phyloP scores from a whole-genome alignment of 2,888 invertebrate species.

The Plutella xylostella region DNA sequence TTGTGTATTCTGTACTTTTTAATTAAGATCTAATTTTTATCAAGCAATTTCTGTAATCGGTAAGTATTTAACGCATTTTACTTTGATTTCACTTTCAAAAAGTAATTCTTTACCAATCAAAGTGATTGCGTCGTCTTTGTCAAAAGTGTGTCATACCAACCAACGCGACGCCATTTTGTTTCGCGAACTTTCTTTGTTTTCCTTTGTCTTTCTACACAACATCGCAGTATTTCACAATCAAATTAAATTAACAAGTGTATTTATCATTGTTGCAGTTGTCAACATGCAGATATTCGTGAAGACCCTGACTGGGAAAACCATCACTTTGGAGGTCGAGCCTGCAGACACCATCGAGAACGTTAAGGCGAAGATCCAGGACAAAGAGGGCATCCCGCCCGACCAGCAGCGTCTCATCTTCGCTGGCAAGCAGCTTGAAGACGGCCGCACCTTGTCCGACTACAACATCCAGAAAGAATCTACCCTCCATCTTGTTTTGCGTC shows the following conservation, averaged over 20 bases:
- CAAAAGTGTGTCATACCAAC: neutral
- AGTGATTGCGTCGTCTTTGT: neutral
- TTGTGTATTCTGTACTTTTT: neutral
- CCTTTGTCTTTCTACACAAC: constrained; percentile 18
- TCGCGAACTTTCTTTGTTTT: constrained; percentile 50
- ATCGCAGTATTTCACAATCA: too few species aligned
- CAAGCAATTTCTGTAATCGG: neutral
- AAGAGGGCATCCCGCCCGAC: constrained; percentile 48
- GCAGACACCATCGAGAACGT: constrained; percentile 50
- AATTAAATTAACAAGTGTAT: too few species aligned
- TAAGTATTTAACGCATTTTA: neutral
- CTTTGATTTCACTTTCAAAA: neutral
- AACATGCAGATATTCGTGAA: constrained; percentile 47
- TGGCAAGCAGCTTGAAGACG: constrained; percentile 45
- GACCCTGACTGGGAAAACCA: constrained; percentile 37
- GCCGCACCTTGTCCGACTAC: constrained; percentile 44
- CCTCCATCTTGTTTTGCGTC: constrained; percentile 40
- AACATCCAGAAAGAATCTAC: constrained; percentile 51
- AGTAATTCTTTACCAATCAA: neutral
- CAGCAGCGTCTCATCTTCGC: constrained; percentile 48
- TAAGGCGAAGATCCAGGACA: constrained; percentile 48
- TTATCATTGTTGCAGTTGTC: constrained; percentile 31
- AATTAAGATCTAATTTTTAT: neutral
- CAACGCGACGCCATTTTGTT: constrained; percentile 54
- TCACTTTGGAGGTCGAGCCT: constrained; percentile 43